A percentile compares a stretch with the other conserved stretches of the same genome.
These are phyloP conservation scores for Amphiprion ocellaris DNA, from an alignment of 2,113 vertebrate genomes.

Conservation along the genomic window DNA sequence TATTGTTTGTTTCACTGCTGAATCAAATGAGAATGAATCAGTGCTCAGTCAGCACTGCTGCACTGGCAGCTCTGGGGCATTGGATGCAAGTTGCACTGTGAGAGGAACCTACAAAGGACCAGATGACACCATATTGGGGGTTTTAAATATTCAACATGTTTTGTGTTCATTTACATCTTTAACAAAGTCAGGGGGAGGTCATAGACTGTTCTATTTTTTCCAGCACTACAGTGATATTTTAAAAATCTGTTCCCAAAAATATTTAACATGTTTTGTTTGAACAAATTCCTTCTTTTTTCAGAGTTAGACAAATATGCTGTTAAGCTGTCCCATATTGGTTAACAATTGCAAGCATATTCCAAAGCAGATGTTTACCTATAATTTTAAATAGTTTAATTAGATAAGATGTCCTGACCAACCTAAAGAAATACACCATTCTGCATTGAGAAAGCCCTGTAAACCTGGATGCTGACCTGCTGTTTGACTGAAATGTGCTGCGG, in stretches of 20 bases:
- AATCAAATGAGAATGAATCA: slow-evolving; percentile 28
- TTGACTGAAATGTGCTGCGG: slow-evolving; percentile 21
- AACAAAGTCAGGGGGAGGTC: slow-evolving; percentile 63
- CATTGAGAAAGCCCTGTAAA: slow-evolving; percentile 18
- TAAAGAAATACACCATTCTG: slow-evolving; percentile 12
- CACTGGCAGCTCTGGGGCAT: slow-evolving; percentile 52
- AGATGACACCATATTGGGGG: slow-evolving; percentile 71
- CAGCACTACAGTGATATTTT: neutral
- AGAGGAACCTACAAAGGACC: slow-evolving; percentile 53
- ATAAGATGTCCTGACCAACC: neutral
- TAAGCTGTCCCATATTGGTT: neutral
- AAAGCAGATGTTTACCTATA: slow-evolving; percentile 6
- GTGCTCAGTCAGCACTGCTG: slow-evolving; percentile 40
- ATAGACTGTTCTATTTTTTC: neutral
- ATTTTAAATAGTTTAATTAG: neutral
- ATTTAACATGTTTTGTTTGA: slow-evolving; percentile 8
- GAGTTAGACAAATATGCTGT: neutral
- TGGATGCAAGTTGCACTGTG: slow-evolving; percentile 32
- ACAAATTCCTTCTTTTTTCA: neutral
- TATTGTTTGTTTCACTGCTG: slow-evolving; percentile 14
- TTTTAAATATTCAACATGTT: slow-evolving; percentile 66
- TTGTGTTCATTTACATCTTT: slow-evolving; percentile 57
- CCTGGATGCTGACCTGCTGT: slow-evolving; percentile 12
- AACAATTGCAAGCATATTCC: neutral
- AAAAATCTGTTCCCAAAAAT: neutral